phyloP scores from a whole-genome alignment of 2,888 invertebrate species.

The Caradrina clavipalpis region DNA sequence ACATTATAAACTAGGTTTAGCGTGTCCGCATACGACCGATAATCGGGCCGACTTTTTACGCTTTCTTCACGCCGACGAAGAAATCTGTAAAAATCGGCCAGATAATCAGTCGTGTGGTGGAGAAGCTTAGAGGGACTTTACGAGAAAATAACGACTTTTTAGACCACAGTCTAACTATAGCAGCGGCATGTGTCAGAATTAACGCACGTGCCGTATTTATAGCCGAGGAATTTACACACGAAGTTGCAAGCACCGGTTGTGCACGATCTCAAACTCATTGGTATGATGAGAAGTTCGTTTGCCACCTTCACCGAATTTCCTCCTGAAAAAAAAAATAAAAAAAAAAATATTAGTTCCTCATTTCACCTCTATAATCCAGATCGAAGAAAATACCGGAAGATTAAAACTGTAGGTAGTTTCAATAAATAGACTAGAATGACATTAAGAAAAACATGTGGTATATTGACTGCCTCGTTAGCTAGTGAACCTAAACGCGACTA shows the following conservation, averaged over 20 bases:
- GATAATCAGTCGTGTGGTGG: too few species aligned
- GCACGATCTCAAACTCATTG: conserved; percentile 44
- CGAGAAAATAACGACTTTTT: background rate
- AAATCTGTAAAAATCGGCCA: too few species aligned
- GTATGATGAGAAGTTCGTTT: conserved; percentile 34
- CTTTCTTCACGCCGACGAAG: too few species aligned
- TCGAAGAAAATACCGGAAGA: background rate
- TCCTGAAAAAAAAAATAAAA: conserved; percentile 16
- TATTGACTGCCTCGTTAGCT: too few species aligned
- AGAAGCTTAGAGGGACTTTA: background rate
- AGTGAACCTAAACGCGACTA: too few species aligned
- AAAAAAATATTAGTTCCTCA: background rate
- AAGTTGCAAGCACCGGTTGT: conserved; percentile 30
- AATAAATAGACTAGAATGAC: background rate
- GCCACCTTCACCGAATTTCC: conserved; percentile 23
- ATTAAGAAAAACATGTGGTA: background rate
- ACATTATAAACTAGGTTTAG: conserved; percentile 7
- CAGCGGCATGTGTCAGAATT: conserved; percentile 38
- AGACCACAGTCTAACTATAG: conserved; percentile 12
- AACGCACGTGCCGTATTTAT: conserved; percentile 46
- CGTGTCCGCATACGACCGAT: too few species aligned
- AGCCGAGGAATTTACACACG: conserved; percentile 47
- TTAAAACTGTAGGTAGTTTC: background rate
- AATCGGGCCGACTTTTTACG: too few species aligned
- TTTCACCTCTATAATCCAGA: conserved; percentile 22